Conservation (phyloP, 1,140 invertebrate genomes). For the Zaprionus taronus region DNA sequence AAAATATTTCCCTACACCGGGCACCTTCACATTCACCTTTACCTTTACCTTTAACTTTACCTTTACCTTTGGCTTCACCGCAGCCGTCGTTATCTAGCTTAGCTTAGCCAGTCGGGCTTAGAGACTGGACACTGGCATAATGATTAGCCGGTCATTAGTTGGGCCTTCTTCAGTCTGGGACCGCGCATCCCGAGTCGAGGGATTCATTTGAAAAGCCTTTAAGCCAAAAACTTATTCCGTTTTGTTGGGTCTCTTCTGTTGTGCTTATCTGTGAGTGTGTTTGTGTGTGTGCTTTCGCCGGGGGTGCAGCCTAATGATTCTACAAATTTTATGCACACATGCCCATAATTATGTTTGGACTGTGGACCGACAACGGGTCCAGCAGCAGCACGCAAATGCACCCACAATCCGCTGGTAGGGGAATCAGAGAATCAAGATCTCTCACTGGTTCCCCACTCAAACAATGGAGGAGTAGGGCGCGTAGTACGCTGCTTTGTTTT, state of each 20-base stretch:
- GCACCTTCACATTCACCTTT: conserved; percentile 20
- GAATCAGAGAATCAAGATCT: conserved; percentile 9
- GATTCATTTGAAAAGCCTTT: conserved; percentile 82
- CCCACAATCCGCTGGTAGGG: conserved; percentile 25
- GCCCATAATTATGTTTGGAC: conserved; percentile 69
- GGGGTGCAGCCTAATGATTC: conserved; percentile 81
- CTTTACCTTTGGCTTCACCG: not conserved
- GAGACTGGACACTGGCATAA: conserved; percentile 53
- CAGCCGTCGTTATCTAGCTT: conserved; percentile 66
- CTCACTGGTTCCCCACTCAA: conserved; percentile 9
- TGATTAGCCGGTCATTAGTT: conserved; percentile 80
- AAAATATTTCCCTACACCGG: conserved; percentile 69
- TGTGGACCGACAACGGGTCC: conserved; percentile 1
- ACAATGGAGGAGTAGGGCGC: conserved; percentile 14
- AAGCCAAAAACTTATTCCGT: conserved; percentile 74
- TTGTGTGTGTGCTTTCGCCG: conserved; percentile 55
- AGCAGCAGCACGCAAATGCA: conserved; percentile 32
- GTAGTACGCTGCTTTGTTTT: conserved; percentile 5
- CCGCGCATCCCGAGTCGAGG: conserved; percentile 44
- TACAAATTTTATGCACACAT: conserved; percentile 80
- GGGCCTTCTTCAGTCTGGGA: conserved; percentile 30
- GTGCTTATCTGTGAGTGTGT: conserved; percentile 12
- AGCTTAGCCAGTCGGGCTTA: conserved; percentile 19
- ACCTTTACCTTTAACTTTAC: not conserved
- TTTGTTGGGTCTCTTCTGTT: conserved; percentile 45